These are phyloP conservation scores for Tauraco hartlaubi DNA, from an alignment of 2,797 vertebrate genomes.

Conservation along the genomic window DNA sequence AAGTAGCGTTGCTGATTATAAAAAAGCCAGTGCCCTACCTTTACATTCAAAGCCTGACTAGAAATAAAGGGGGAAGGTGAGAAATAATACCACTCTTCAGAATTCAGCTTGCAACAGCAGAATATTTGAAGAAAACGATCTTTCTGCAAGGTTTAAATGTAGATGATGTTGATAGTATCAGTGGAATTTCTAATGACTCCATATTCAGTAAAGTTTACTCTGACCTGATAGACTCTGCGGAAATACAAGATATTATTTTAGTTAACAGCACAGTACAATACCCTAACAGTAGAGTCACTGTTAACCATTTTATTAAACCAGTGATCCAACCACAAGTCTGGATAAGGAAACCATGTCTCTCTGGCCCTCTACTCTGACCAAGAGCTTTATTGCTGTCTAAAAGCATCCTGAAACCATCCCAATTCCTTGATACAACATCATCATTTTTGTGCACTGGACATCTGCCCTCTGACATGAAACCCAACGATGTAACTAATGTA, in stretches of 20 bases:
- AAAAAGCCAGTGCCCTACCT: neutral
- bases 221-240: neutral
- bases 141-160: neutral
- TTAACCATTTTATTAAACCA: neutral
- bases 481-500: fast-evolving
- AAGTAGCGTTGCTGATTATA: neutral
- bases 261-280: neutral
- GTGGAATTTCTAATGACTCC: neutral
- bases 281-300: neutral
- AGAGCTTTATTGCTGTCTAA: neutral
- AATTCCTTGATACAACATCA: neutral
- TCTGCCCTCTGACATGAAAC: neutral
- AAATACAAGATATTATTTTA: neutral
- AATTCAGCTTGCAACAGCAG: neutral
- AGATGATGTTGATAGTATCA: neutral
- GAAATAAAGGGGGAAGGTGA: neutral
- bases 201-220: neutral
- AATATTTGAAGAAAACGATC: neutral
- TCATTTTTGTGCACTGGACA: neutral
- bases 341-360: neutral
- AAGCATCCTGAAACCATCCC: neutral
- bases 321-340: neutral
- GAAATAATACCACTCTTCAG: neutral
- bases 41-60: neutral
- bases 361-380: neutral